Percentiles rank a stretch among this genome's conserved stretches.
Conservation (phyloP, 1,140 invertebrate genomes). For the Acyrthosiphon pisum region DNA sequence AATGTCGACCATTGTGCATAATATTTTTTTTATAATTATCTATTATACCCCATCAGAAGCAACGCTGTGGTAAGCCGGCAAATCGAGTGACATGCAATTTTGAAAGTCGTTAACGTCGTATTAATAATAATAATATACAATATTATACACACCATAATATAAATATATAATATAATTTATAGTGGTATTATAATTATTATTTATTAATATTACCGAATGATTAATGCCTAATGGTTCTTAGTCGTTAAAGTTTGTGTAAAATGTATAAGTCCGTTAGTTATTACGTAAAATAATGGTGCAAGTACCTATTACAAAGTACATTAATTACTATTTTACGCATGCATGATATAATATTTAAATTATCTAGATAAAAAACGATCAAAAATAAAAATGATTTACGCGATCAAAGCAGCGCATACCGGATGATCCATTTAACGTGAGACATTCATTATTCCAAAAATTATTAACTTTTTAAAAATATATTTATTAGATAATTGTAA, state of each 20-base stretch:
- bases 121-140: neutral
- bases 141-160: neutral
- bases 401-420: neutral
- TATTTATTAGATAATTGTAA: too few relatives aligned
- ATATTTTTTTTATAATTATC: neutral
- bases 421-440: too few relatives aligned
- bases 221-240: neutral
- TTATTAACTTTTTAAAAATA: too few relatives aligned
- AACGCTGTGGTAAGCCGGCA: neutral
- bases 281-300: neutral
- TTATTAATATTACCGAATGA: neutral
- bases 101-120: neutral
- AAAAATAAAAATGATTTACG: neutral
- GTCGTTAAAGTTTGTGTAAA: neutral
- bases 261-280: neutral
- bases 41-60: neutral
- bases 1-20: too few relatives aligned
- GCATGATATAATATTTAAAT: neutral
- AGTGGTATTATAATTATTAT: neutral
- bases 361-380: neutral
- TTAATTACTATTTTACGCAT: neutral
- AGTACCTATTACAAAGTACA: conserved; percentile 1
- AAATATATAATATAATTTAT: neutral
- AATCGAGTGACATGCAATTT: neutral
- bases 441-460: too few relatives aligned